Evolutionary conservation across 2,888 invertebrate species (phyloP), one percentile per base, ranked within the genome.

Genomic region (Cantharis rufa): DNA sequence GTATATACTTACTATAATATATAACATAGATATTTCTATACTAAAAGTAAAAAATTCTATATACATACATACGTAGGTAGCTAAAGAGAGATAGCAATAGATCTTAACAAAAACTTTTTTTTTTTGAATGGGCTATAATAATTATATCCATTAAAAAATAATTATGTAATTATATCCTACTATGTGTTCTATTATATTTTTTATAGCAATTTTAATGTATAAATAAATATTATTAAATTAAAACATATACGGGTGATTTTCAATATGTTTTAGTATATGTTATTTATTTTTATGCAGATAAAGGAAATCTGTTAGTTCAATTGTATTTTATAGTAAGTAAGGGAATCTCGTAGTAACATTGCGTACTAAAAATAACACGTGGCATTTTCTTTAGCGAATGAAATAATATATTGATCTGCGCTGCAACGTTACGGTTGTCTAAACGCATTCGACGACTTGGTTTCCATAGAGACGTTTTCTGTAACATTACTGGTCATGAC

Each of bases 401-500:
- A 15, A 48, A 24, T 71, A 16, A 62, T 48, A 16, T 78, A 78
- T 78, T 78, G 78, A 78, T 78, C 78, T 66, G 74, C 72, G 62
- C 63, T 61, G 62, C 21, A 21, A n/a, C 69, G 18, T 71, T 69
- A 70, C 70, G 74, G 76, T 68, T 63, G 71, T 66, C 28, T 62
- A 64, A 72, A 63, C 74, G 62, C 74, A 66, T 83, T 84, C 82
- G 85, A 82, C 83, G 81, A 82, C 80, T 83, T 81, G 80, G 87
- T 88, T 81, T 81, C 84, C 83, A 87, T 87, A 83, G 84, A 80
- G 81, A 87, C 86, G 84, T 83, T 86, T 86, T 88, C 87, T 87
- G 88, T 87, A 88, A 88, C 87, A 86, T 86, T 85, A 84, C 84
- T 86, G 84, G 84, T 84, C 82, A 82, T 87, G 87, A 87, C 87